These are phyloP conservation scores for Dolichallabes microphthalmus DNA, from an alignment of 2,113 vertebrate genomes.

Conservation along the genomic window DNA sequence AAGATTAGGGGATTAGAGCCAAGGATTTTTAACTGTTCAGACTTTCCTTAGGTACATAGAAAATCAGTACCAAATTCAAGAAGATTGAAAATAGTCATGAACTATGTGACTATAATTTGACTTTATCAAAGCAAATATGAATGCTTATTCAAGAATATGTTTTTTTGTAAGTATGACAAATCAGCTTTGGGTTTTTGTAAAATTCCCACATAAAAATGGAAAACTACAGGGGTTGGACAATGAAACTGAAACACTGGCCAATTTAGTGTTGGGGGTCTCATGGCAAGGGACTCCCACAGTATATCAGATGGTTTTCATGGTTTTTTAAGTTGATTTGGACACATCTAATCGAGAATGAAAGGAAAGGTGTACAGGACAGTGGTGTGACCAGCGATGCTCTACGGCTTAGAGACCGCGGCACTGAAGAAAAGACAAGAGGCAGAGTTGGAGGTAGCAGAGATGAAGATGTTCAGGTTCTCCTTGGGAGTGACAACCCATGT, in stretches of 20 bases:
- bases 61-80: neutral
- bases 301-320: neutral
- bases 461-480: too few species aligned
- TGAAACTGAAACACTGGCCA: too few species aligned
- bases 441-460: too few species aligned
- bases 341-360: too few species aligned
- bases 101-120: too few species aligned
- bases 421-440: too few species aligned
- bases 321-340: too few species aligned
- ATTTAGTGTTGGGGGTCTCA: too few species aligned
- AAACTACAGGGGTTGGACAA: neutral
- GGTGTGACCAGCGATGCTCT: too few species aligned
- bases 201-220: neutral
- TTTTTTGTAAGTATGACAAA: neutral
- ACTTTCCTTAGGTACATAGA: neutral
- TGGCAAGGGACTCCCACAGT: neutral
- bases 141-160: neutral
- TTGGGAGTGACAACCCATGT: too few species aligned
- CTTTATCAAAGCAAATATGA: neutral
- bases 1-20: constrained; percentile 30
- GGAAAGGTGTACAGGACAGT: too few species aligned
- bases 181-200: neutral
- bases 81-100: neutral
- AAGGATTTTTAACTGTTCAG: constrained; percentile 20
- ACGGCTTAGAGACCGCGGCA: too few species aligned